These are phyloP conservation scores for Sinonovacula constricta DNA, from an alignment of 1,140 invertebrate genomes.

Conservation along the genomic window DNA sequence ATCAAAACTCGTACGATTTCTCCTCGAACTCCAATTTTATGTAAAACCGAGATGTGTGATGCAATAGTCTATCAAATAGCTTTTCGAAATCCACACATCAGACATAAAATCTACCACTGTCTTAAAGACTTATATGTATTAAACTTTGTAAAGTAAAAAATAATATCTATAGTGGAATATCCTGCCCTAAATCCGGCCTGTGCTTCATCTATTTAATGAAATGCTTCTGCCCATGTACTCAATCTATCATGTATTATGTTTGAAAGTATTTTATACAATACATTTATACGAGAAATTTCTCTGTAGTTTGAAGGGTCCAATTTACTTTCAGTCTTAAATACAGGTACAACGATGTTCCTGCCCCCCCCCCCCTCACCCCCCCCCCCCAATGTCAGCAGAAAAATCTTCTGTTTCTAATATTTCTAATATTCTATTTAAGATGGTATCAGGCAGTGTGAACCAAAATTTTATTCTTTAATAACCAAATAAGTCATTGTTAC, in stretches of 20 bases:
- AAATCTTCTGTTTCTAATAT: too few relatives aligned
- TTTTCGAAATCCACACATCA: conserved; percentile 9
- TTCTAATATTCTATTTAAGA: too few relatives aligned
- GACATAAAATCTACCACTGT: conserved; percentile 1
- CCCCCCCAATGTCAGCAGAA: too few relatives aligned
- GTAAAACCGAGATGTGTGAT: neutral
- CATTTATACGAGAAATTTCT: conserved; percentile 1
- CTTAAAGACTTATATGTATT: conserved; percentile 4
- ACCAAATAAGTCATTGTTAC: too few relatives aligned
- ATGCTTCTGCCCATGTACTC: neutral
- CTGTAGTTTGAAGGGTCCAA: conserved; percentile 2
- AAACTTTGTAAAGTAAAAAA: conserved; percentile 23
- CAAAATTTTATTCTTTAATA: too few relatives aligned
- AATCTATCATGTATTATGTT: conserved; percentile 19
- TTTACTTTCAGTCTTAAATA: conserved; percentile 10
- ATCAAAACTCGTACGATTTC: conserved; percentile 1
- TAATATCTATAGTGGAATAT: conserved; percentile 8
- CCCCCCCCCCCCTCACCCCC: too few relatives aligned
- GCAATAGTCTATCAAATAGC: neutral
- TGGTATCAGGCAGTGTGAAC: too few relatives aligned
- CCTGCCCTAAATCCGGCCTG: neutral
- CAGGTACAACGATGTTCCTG: too few relatives aligned
- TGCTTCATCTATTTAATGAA: conserved; percentile 1
- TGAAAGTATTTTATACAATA: conserved; percentile 8
- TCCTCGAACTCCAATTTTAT: neutral